Conservation (phyloP, 2,797 vertebrate species). For the Phrynocephalus guinanensis region DNA sequence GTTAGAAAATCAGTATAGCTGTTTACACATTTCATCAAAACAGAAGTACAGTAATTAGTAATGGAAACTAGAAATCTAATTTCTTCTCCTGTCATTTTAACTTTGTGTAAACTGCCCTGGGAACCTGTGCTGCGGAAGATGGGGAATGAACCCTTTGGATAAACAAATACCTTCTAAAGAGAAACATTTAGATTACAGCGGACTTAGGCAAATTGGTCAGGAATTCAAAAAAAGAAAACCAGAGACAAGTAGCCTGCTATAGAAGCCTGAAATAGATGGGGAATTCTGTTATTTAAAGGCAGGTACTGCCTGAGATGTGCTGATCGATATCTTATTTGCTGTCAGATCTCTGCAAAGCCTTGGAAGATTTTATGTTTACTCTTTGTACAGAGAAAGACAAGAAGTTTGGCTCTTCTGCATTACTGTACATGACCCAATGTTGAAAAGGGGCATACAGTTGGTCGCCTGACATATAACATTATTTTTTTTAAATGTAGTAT, state of each 20-base stretch:
- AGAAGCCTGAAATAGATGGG: neutral
- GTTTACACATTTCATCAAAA: neutral
- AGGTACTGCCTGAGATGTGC: neutral
- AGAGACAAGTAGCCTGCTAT: neutral
- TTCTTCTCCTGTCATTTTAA: neutral
- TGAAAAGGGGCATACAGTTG: no score
- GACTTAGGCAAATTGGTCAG: neutral
- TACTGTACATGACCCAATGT: no score
- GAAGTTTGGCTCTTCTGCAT: no score
- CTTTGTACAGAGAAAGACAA: neutral
- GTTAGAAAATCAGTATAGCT: neutral
- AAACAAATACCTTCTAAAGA: neutral
- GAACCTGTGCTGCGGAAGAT: neutral
- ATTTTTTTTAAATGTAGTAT: neutral
- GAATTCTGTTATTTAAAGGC: neutral
- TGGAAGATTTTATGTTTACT: slow-evolving; percentile 1
- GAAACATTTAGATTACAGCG: neutral
- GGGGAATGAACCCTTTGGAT: neutral
- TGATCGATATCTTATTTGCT: neutral
- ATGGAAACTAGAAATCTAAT: neutral
- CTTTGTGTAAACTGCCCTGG: neutral
- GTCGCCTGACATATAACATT: no score
- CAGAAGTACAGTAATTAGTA: neutral
- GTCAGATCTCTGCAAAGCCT: neutral
- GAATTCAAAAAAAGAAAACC: neutral